A percentile compares a stretch with the other conserved stretches of the same genome.
phyloP scores from a whole-genome alignment of 2,888 invertebrate species.

The Elegia similella region DNA sequence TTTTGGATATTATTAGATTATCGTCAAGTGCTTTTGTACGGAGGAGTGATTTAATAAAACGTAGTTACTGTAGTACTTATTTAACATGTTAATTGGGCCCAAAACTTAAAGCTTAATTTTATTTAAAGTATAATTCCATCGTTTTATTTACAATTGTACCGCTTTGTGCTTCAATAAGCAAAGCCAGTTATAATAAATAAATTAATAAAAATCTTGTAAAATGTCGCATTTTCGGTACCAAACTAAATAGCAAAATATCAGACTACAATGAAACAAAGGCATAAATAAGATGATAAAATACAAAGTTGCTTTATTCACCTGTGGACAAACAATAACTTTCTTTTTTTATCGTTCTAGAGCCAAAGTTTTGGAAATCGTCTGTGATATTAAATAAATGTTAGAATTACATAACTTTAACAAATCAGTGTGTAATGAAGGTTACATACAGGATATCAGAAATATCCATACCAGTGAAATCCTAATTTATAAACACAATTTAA shows the following conservation, averaged over 20 bases:
- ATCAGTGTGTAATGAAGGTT: background rate
- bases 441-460: background rate
- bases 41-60: no score
- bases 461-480: background rate
- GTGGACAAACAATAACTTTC: constrained; percentile 3
- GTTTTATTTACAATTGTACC: constrained; percentile 28
- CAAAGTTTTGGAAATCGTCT: background rate
- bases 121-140: constrained; percentile 39
- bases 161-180: constrained; percentile 14
- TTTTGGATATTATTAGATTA: no score
- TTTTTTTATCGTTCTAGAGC: background rate
- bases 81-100: constrained; percentile 42
- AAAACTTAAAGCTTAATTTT: constrained; percentile 23
- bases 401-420: background rate
- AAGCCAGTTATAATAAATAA: background rate
- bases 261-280: background rate
- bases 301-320: constrained; percentile 27
- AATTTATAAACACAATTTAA: constrained; percentile 5
- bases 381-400: constrained; percentile 14
- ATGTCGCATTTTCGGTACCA: background rate
- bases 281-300: background rate
- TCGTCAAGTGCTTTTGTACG: no score
- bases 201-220: background rate
- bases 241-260: background rate
- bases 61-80: constrained; percentile 26